Evolutionary conservation across 92 coral and sea anemone genomes (phyloP).

Genomic region (Micromussa lordhowensis): DNA sequence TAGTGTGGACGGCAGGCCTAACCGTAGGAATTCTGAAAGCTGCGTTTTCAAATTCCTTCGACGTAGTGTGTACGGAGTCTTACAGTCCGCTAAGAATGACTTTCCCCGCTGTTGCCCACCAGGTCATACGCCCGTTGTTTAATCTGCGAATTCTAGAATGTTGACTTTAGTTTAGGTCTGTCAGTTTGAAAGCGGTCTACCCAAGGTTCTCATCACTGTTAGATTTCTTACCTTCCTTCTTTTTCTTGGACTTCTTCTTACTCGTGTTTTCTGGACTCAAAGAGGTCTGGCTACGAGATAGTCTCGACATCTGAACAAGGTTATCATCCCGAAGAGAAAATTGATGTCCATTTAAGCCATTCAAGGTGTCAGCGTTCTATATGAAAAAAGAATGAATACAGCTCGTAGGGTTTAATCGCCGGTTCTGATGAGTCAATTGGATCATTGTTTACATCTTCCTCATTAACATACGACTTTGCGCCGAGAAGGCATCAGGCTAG

Average conservation of each 20-base stretch:
- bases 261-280: constrained; percentile 25
- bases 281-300: constrained; percentile 21
- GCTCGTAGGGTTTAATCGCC: no score
- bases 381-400: background rate
- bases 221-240: constrained; percentile 18
- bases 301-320: constrained; percentile 46
- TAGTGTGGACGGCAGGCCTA: no score
- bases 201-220: constrained; percentile 28
- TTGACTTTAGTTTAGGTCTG: background rate
- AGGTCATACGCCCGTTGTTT: background rate
- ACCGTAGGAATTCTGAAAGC: no score
- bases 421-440: no score
- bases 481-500: no score
- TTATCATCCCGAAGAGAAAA: constrained; percentile 49
- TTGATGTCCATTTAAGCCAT: constrained; percentile 29
- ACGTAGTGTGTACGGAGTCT: no score
- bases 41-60: no score
- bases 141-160: no score
- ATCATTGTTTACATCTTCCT: no score
- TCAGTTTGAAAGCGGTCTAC: background rate
- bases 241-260: constrained; percentile 56
- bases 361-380: constrained; percentile 41
- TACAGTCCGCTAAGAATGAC: no score
- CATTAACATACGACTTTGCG: background rate
- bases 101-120: no score